phyloP scores from a whole-genome alignment of 2,113 vertebrate species.

The Cyrtonyx montezumae region DNA sequence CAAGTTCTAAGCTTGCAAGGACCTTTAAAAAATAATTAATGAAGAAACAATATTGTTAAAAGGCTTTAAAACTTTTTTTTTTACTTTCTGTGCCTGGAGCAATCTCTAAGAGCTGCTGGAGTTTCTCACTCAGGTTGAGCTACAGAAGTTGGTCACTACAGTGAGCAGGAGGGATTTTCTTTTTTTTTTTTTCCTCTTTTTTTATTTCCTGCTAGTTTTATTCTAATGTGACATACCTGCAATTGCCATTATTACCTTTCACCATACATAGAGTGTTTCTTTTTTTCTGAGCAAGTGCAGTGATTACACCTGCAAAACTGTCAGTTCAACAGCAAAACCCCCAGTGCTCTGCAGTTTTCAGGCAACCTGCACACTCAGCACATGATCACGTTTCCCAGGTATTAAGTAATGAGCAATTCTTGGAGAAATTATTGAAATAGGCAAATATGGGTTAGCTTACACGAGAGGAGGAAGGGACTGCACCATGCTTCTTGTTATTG shows the following conservation, averaged over 20 bases:
- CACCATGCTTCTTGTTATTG: neutral
- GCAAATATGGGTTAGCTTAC: constrained; percentile 10
- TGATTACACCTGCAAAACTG: neutral
- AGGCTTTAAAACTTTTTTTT: neutral
- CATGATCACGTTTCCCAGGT: neutral
- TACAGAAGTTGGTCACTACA: neutral
- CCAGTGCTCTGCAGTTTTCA: neutral
- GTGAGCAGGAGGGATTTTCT: neutral
- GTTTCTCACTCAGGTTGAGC: neutral
- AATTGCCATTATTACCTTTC: neutral
- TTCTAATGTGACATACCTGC: neutral
- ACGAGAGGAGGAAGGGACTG: neutral
- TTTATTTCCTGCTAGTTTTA: neutral
- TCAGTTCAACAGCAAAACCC: neutral
- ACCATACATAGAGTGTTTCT: neutral
- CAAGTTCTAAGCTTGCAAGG: neutral
- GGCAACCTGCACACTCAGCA: neutral
- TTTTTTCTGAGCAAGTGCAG: neutral
- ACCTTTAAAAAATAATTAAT: neutral
- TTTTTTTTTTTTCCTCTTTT: neutral
- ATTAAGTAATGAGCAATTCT: neutral
- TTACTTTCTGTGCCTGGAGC: neutral
- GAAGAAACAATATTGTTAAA: neutral
- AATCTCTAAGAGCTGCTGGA: neutral
- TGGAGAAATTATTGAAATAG: neutral